These are phyloP conservation scores for Melikaiella ostensackeni DNA, from an alignment of 2,888 invertebrate species.

Conservation along the genomic window DNA sequence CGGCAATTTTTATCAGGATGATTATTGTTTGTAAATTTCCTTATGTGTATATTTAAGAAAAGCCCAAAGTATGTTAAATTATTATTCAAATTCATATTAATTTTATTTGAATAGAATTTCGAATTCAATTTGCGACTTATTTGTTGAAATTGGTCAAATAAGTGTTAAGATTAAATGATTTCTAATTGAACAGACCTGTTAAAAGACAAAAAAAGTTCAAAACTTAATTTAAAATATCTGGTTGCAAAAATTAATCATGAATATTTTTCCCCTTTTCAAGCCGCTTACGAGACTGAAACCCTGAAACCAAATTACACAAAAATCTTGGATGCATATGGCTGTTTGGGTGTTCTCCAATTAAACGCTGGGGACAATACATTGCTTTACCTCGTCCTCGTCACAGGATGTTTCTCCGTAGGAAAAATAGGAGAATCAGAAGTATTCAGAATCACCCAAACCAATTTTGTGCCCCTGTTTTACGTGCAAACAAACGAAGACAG, in stretches of 20 bases:
- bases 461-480: constrained; percentile 92
- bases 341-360: constrained; percentile 94
- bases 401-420: constrained; percentile 97
- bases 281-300: constrained; percentile 91
- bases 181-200: neutral
- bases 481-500: constrained; percentile 81
- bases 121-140: too few species aligned
- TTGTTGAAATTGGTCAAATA: too few species aligned
- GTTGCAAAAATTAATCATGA: neutral
- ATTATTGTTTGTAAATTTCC: too few species aligned
- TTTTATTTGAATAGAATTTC: too few species aligned
- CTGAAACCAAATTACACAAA: constrained; percentile 94
- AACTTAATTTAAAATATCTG: too few species aligned
- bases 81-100: too few species aligned
- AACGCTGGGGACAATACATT: constrained; percentile 91
- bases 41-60: too few species aligned
- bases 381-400: constrained; percentile 94
- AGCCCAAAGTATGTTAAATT: too few species aligned
- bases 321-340: constrained; percentile 96
- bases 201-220: neutral
- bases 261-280: constrained; percentile 76
- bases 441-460: constrained; percentile 95
- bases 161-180: too few species aligned
- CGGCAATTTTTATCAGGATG: neutral
- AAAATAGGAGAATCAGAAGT: constrained; percentile 97